Evolutionary conservation across 2,113 vertebrate genomes (phyloP).

Genomic region (Lepisosteus osseus): DNA sequence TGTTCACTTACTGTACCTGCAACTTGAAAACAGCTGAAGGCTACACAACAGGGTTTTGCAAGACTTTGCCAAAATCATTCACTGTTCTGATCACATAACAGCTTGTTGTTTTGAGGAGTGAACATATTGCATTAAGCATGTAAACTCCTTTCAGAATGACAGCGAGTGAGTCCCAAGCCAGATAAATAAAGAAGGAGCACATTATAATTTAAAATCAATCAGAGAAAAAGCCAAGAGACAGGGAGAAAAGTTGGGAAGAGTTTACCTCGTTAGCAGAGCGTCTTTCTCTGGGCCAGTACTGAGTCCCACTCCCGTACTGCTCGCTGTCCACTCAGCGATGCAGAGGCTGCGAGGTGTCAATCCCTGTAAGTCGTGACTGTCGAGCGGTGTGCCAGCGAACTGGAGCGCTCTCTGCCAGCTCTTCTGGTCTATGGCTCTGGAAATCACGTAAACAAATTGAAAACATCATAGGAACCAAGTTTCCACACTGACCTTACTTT

Average conservation of each 20-base stretch:
- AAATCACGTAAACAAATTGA: too few species aligned
- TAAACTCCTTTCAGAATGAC: not conserved
- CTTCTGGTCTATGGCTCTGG: too few species aligned
- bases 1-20: not conserved
- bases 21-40: constrained; percentile 4
- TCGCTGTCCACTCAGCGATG: too few species aligned
- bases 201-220: not conserved
- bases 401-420: too few species aligned
- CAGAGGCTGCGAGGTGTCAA: too few species aligned
- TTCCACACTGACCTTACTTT: too few species aligned
- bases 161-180: not conserved
- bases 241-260: not conserved
- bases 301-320: too few species aligned
- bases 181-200: not conserved
- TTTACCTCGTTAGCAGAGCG: not conserved
- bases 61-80: not conserved
- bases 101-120: not conserved
- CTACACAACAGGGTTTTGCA: not conserved
- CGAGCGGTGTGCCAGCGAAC: too few species aligned
- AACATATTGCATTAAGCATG: not conserved
- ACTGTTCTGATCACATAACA: not conserved
- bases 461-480: too few species aligned
- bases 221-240: not conserved
- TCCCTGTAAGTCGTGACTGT: too few species aligned
- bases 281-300: too few species aligned